phyloP scores from a whole-genome alignment of 1,140 invertebrate genomes.

The Apis mellifera region DNA sequence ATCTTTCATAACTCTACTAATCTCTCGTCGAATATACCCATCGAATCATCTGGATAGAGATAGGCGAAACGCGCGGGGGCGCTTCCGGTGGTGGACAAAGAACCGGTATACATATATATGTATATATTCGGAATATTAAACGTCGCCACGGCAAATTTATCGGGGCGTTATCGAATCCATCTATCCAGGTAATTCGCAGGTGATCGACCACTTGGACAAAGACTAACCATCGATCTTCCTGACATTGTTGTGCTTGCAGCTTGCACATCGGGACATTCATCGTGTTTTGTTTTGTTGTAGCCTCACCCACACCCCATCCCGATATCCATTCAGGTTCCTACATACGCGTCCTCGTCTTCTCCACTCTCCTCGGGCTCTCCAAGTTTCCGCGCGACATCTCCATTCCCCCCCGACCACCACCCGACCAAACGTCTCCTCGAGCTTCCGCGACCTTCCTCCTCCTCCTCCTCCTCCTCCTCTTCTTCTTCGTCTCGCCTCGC shows the following conservation, averaged over 20 bases:
- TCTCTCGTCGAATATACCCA: not conserved
- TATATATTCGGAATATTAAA: slow-evolving; percentile 26
- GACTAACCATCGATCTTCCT: slow-evolving; percentile 58
- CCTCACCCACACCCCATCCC: slow-evolving; percentile 71
- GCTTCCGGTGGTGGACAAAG: not conserved
- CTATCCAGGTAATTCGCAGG: slow-evolving; percentile 56
- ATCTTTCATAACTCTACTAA: not conserved
- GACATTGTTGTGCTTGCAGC: slow-evolving; percentile 74
- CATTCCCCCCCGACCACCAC: slow-evolving; percentile 32
- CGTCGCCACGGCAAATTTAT: slow-evolving; percentile 14
- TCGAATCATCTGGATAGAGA: slow-evolving; percentile 9
- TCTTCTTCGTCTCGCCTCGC: not conserved
- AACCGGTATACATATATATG: not conserved
- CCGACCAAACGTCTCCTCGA: slow-evolving; percentile 36
- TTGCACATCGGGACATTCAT: slow-evolving; percentile 82
- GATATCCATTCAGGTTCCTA: slow-evolving; percentile 58
- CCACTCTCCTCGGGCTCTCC: slow-evolving; percentile 54
- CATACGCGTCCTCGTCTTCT: slow-evolving; percentile 61
- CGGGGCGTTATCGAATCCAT: slow-evolving; percentile 27
- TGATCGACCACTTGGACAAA: slow-evolving; percentile 14
- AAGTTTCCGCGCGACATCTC: slow-evolving; percentile 24
- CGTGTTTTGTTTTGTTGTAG: slow-evolving; percentile 82
- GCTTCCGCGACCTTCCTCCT: slow-evolving; percentile 14
- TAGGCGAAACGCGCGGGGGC: not conserved
- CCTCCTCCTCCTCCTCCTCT: no score